A percentile compares a stretch with the other conserved stretches of the same genome.
Evolutionary conservation across 1,140 invertebrate genomes (phyloP).

Genomic region (Megalonaias nervosa): DNA sequence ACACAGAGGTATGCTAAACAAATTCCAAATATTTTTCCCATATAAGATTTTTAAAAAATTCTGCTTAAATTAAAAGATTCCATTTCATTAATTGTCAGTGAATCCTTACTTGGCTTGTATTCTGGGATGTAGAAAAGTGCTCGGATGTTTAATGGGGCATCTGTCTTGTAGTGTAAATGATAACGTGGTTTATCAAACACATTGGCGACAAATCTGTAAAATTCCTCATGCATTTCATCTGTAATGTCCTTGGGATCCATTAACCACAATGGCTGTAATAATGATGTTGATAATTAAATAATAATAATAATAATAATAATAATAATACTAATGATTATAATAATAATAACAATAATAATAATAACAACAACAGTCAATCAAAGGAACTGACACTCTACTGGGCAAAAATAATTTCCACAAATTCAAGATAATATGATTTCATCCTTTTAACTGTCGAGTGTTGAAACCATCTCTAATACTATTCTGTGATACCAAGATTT

Average conservation of each 20-base stretch:
- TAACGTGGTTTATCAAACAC: constrained; percentile 84
- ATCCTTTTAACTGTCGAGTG: too few relatives aligned
- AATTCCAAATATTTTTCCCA: not conserved
- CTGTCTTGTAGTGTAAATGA: constrained; percentile 77
- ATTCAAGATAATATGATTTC: too few relatives aligned
- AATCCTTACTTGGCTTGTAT: constrained; percentile 76
- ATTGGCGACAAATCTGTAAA: constrained; percentile 87
- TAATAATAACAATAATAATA: too few relatives aligned
- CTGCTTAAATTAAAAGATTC: not conserved
- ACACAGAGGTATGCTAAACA: too few relatives aligned
- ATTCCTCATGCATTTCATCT: constrained; percentile 89
- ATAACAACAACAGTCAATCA: too few relatives aligned
- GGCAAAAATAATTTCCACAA: too few relatives aligned
- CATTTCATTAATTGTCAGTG: not conserved
- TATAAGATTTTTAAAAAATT: not conserved
- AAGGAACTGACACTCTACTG: too few relatives aligned
- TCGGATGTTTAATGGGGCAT: constrained; percentile 92
- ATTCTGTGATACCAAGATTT: too few relatives aligned
- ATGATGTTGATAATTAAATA: not conserved
- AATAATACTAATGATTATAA: too few relatives aligned
- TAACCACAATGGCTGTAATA: constrained; percentile 90
- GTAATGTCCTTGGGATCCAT: constrained; percentile 91
- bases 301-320: too few relatives aligned
- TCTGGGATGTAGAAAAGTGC: constrained; percentile 95
- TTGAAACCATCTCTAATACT: too few relatives aligned